Conservation (phyloP, 2,113 vertebrate genomes). For the Ailurus styani region DNA sequence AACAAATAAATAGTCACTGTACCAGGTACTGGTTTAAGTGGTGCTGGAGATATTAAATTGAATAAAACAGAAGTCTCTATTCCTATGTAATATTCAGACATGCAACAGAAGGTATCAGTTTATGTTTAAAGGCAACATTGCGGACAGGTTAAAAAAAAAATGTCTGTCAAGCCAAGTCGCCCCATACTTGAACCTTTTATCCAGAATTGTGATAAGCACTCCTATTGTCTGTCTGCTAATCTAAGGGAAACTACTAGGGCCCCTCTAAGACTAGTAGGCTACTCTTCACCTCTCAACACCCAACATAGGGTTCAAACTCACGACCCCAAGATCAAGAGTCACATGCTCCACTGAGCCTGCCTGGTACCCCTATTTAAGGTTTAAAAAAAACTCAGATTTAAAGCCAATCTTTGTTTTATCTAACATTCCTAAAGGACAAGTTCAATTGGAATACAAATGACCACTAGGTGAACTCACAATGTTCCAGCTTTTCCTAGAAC, state of each 20-base stretch:
- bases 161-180: background rate
- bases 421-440: background rate
- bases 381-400: background rate
- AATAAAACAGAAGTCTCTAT: background rate
- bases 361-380: background rate
- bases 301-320: background rate
- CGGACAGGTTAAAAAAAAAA: background rate
- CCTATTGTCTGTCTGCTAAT: background rate
- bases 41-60: background rate
- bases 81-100: background rate
- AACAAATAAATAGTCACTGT: background rate
- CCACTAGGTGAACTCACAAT: background rate
- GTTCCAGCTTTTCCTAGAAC: background rate
- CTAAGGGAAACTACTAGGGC: background rate
- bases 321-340: background rate
- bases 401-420: background rate
- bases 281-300: background rate
- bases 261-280: background rate
- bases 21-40: background rate
- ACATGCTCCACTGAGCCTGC: background rate
- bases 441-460: background rate
- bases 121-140: background rate
- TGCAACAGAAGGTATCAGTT: background rate
- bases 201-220: background rate
- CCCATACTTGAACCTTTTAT: background rate